Conservation (phyloP, 2,113 vertebrate species). For the Chionis minor region DNA sequence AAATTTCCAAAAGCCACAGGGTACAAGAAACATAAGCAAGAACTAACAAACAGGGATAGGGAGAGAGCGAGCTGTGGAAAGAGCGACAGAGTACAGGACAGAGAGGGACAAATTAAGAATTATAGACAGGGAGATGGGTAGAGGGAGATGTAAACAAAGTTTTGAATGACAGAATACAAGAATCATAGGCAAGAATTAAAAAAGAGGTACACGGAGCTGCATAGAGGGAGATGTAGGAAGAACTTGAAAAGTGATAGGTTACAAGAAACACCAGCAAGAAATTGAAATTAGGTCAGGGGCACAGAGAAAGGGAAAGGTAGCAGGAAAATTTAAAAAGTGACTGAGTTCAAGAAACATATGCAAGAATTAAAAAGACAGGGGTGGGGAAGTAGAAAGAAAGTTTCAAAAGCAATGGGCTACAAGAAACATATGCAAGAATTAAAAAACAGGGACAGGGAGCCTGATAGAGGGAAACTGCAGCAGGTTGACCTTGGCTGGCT, state of each 20-base stretch:
- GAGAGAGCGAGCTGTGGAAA: background rate
- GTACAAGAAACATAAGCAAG: background rate
- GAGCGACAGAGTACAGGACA: background rate
- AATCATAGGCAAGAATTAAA: background rate
- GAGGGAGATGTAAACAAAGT: background rate
- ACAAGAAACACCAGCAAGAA: background rate
- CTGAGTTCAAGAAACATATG: background rate
- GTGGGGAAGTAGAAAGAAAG: no score
- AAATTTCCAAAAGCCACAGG: no score
- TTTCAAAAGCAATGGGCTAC: no score
- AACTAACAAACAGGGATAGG: background rate
- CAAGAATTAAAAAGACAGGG: background rate
- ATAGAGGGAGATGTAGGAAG: background rate
- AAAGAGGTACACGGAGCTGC: background rate
- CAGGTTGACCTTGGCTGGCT: no score
- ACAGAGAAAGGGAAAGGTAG: background rate
- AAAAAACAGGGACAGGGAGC: no score
- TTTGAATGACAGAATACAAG: background rate
- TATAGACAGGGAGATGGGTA: background rate
- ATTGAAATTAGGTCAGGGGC: background rate
- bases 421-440: no score
- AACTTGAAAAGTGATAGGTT: background rate
- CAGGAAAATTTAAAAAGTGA: background rate
- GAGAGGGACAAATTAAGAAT: background rate
- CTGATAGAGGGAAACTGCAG: no score